Conservation (phyloP, 1,140 invertebrate species). For the Leptinotarsa texana region DNA sequence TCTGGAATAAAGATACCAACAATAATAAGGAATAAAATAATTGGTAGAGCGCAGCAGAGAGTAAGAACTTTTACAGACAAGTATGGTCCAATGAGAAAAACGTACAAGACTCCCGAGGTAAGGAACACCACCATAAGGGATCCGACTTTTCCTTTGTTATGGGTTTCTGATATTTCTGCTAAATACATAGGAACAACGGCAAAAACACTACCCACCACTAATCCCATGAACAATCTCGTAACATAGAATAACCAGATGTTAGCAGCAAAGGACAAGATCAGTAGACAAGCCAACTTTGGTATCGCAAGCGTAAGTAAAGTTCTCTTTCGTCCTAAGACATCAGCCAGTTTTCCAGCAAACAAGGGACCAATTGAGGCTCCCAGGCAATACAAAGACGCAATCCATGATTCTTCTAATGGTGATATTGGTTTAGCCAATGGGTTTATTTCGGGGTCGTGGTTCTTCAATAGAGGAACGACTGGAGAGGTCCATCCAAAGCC, state of each 20-base stretch:
- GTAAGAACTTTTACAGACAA: constrained; percentile 61
- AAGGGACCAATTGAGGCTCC: constrained; percentile 34
- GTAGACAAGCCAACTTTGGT: constrained; percentile 30
- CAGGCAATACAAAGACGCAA: constrained; percentile 37
- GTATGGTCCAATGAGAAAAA: constrained; percentile 65
- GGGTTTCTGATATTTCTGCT: constrained; percentile 57
- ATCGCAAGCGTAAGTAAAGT: constrained; percentile 30
- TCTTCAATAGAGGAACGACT: constrained; percentile 29
- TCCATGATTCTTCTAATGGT: constrained; percentile 26
- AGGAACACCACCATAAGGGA: constrained; percentile 42
- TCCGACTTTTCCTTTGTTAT: constrained; percentile 41
- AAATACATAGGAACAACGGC: constrained; percentile 59
- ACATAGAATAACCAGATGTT: constrained; percentile 31
- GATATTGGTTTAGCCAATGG: constrained; percentile 30
- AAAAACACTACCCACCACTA: constrained; percentile 57
- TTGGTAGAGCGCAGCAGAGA: constrained; percentile 57
- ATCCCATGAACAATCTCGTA: constrained; percentile 34
- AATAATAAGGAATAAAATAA: constrained; percentile 59
- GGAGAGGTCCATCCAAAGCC: constrained; percentile 38
- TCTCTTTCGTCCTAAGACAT: constrained; percentile 35
- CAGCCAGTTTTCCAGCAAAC: constrained; percentile 20
- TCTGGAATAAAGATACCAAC: constrained; percentile 68
- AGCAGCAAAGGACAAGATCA: constrained; percentile 32
- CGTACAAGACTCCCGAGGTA: constrained; percentile 37
- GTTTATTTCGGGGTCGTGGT: constrained; percentile 28